Conservation (phyloP, 2,888 invertebrate species). For the Artemia sinica region DNA sequence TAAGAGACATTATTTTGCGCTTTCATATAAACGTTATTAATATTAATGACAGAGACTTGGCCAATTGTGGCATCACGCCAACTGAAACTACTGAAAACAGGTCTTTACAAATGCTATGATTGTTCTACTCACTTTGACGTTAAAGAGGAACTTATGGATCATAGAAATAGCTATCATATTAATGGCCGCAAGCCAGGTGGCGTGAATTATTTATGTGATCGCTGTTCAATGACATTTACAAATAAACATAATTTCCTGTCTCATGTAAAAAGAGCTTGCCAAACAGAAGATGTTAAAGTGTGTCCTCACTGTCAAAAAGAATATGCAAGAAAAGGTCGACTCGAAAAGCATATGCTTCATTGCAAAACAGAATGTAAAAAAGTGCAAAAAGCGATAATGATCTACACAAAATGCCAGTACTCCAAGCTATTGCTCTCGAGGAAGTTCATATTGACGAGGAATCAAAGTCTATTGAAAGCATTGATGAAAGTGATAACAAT, state of each 20-base stretch:
- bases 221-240: background rate
- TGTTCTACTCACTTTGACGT: background rate
- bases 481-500: background rate
- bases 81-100: constrained; percentile 15
- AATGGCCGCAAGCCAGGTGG: constrained; percentile 5
- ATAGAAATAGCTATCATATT: constrained; percentile 1
- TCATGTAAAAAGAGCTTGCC: constrained; percentile 6
- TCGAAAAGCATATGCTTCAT: constrained; percentile 10
- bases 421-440: background rate
- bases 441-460: constrained; percentile 3
- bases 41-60: constrained; percentile 32
- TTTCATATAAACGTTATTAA: constrained; percentile 36
- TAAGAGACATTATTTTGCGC: constrained; percentile 36
- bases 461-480: background rate
- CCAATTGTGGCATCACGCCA: constrained; percentile 32
- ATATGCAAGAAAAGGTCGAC: constrained; percentile 10
- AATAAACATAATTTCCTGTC: constrained; percentile 3
- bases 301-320: constrained; percentile 2
- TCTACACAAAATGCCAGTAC: background rate
- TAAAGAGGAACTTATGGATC: constrained; percentile 4
- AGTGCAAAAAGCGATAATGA: background rate
- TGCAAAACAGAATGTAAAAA: constrained; percentile 7
- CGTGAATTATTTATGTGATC: background rate
- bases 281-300: constrained; percentile 5
- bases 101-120: background rate